These are phyloP conservation scores for Enoplosus armatus DNA, from an alignment of 2,797 vertebrate species.

Conservation along the genomic window DNA sequence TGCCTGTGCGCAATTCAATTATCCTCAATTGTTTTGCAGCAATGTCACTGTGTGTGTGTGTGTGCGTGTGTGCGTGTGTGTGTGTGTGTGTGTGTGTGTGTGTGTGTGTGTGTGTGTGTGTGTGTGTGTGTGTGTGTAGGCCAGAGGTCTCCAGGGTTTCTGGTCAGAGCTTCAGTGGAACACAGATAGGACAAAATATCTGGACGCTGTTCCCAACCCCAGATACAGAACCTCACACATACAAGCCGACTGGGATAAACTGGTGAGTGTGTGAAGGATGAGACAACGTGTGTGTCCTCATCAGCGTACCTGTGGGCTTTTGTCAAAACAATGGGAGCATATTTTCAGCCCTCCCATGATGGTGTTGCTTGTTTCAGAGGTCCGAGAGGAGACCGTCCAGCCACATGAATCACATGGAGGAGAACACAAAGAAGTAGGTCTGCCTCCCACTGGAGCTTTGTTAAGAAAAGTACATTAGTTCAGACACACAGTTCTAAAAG, in stretches of 20 bases:
- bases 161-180: conserved; percentile 92
- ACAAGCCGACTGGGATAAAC: conserved; percentile 85
- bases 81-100: conserved; percentile 44
- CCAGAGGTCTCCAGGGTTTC: conserved; percentile 87
- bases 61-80: conserved; percentile 33
- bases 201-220: conserved; percentile 84
- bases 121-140: conserved; percentile 70
- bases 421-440: conserved; percentile 93
- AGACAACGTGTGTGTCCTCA: conserved; percentile 9
- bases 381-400: conserved; percentile 79
- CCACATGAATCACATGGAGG: conserved; percentile 87
- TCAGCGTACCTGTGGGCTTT: conserved; percentile 19
- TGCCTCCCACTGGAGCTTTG: conserved; percentile 56
- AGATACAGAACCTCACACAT: conserved; percentile 86
- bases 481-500: conserved; percentile 22
- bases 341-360: conserved; percentile 44
- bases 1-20: conserved; percentile 1
- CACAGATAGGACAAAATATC: conserved; percentile 89
- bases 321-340: conserved; percentile 16
- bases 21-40: conserved; percentile 43
- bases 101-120: conserved; percentile 36
- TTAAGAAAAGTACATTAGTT: conserved; percentile 38
- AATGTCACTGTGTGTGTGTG: conserved; percentile 47
- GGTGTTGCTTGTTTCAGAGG: conserved; percentile 81
- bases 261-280: conserved; percentile 74